A percentile compares a stretch with the other conserved stretches of the same genome.
Conservation (phyloP, 2,888 invertebrate species). For the Habroteleia sp. region DNA sequence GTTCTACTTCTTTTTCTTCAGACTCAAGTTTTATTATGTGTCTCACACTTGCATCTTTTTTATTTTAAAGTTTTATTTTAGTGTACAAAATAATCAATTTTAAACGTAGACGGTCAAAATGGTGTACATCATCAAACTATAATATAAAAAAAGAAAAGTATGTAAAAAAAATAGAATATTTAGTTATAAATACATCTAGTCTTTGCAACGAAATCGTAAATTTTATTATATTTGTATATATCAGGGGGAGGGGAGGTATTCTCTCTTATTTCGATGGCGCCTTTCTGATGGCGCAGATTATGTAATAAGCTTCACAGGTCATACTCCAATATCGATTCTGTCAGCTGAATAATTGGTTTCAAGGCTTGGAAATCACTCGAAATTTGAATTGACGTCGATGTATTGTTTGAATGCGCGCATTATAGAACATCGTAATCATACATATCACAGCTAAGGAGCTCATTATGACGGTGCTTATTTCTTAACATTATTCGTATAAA, state of each 20-base stretch:
- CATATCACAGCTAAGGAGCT: slow-evolving; percentile 59
- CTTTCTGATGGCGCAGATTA: slow-evolving; percentile 18
- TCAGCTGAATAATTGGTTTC: slow-evolving; percentile 47
- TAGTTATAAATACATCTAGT: no score
- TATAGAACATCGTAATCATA: slow-evolving; percentile 34
- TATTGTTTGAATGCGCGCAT: slow-evolving; percentile 54
- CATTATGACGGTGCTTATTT: slow-evolving; percentile 50
- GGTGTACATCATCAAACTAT: no score
- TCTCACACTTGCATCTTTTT: no score
- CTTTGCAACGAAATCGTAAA: no score
- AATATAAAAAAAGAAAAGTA: no score
- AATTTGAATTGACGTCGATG: slow-evolving; percentile 59
- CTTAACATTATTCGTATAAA: slow-evolving; percentile 44
- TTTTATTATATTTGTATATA: no score
- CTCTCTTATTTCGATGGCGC: slow-evolving; percentile 16
- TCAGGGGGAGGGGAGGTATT: not conserved
- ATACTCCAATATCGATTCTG: slow-evolving; percentile 50
- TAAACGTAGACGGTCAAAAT: no score
- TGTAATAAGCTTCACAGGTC: slow-evolving; percentile 49
- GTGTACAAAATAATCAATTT: no score
- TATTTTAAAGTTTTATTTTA: no score
- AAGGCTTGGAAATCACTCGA: slow-evolving; percentile 54
- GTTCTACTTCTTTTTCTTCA: no score
- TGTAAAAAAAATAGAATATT: no score
- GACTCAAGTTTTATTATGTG: no score